A percentile compares a stretch with the other conserved stretches of the same genome.
Conservation (phyloP, 1,140 invertebrate genomes). For the Cecropterus lyciades region DNA sequence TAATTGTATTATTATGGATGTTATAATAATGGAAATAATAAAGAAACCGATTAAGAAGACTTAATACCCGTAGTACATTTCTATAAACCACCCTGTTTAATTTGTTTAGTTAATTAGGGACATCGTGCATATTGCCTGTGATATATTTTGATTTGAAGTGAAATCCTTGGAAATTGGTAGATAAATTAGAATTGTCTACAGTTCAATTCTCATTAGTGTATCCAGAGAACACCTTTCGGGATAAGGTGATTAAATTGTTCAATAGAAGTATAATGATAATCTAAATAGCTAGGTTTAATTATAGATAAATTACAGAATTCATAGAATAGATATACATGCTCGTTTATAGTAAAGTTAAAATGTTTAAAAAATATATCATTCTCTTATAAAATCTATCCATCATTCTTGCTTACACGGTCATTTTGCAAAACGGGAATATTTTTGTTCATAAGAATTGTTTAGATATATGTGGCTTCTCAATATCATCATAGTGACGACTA, state of each 20-base stretch:
- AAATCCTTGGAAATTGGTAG: conserved; percentile 8
- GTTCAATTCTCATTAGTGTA: conserved; percentile 1
- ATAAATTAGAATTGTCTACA: conserved; percentile 3
- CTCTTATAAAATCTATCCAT: not conserved
- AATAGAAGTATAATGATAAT: not conserved
- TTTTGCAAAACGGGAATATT: not conserved
- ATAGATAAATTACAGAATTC: conserved; percentile 7
- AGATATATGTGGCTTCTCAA: too few relatives aligned
- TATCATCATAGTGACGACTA: too few relatives aligned
- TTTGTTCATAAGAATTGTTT: too few relatives aligned
- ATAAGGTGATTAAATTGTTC: conserved; percentile 1
- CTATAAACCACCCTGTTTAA: not conserved
- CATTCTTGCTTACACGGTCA: not conserved
- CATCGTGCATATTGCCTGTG: conserved; percentile 20
- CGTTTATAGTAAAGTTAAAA: not conserved
- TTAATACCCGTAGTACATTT: not conserved
- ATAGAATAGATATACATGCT: not conserved
- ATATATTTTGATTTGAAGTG: conserved; percentile 10
- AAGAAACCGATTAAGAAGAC: too few relatives aligned
- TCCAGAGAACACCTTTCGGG: not conserved
- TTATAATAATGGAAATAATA: too few relatives aligned
- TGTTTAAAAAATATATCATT: not conserved
- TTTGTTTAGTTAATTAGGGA: conserved; percentile 7
- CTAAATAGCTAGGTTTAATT: conserved; percentile 1
- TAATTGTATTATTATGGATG: too few relatives aligned